phyloP scores from a whole-genome alignment of 2,888 invertebrate species.

The Leucania comma region DNA sequence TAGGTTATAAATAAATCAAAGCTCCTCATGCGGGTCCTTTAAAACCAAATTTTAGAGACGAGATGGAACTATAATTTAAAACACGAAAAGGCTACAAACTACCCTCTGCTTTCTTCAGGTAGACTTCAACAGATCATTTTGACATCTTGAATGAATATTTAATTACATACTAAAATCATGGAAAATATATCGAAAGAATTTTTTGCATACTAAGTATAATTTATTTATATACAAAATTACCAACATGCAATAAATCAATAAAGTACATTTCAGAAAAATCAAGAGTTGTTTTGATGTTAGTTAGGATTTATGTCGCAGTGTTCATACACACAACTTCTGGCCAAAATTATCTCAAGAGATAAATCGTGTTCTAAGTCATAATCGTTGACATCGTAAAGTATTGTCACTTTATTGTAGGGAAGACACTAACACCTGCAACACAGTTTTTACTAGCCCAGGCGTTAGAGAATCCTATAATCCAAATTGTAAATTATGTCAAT shows the following conservation, averaged over 20 bases:
- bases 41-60: not conserved
- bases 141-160: not conserved
- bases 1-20: not conserved
- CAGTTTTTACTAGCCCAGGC: no score
- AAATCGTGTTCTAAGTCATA: no score
- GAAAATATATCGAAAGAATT: not conserved
- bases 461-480: no score
- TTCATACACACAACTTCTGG: not conserved
- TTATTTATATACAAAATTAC: not conserved
- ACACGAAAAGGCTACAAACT: not conserved
- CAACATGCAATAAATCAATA: slow-evolving; percentile 4
- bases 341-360: no score
- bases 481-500: no score
- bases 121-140: not conserved
- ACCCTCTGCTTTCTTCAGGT: not conserved
- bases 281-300: no score
- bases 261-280: not conserved
- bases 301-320: not conserved
- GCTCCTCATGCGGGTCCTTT: no score
- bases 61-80: not conserved
- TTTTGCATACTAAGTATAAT: not conserved
- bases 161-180: not conserved
- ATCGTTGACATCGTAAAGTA: no score
- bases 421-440: no score
- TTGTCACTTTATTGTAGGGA: no score